These are phyloP conservation scores for Alligator mississippiensis DNA, from an alignment of 2,113 vertebrate species.

Conservation along the genomic window DNA sequence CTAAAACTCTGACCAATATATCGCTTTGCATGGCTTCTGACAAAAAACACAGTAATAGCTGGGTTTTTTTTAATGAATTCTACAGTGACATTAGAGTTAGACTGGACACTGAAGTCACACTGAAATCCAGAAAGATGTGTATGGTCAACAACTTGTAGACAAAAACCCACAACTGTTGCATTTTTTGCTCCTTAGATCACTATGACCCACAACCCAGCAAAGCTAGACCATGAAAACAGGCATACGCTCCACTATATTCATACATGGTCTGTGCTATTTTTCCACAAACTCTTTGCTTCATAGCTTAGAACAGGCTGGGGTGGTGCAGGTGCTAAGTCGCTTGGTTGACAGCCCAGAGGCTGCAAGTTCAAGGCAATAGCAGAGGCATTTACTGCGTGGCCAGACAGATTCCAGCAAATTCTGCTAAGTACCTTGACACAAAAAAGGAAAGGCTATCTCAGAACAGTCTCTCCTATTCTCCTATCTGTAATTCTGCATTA, in stretches of 20 bases:
- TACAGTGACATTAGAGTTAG: neutral
- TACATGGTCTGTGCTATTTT: neutral
- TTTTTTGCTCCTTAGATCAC: neutral
- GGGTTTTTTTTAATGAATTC: constrained; percentile 3
- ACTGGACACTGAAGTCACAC: neutral
- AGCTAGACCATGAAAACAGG: neutral
- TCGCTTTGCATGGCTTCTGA: neutral
- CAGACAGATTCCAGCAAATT: too few relatives aligned
- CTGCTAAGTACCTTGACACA: too few relatives aligned
- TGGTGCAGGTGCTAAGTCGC: too few relatives aligned
- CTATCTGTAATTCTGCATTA: neutral
- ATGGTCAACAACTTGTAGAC: neutral
- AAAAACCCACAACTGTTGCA: neutral
- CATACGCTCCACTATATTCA: neutral
- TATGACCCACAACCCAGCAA: neutral
- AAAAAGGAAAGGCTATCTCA: neutral
- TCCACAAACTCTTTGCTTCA: neutral
- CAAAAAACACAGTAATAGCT: neutral
- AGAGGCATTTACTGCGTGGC: too few relatives aligned
- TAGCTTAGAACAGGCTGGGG: neutral
- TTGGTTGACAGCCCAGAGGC: neutral
- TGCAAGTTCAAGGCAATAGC: too few relatives aligned
- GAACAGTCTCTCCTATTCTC: neutral
- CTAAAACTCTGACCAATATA: neutral
- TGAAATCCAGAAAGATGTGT: neutral